Base-by-base conservation (phyloP, 2,888 invertebrate species). In the Coenonympha arcania region DNA sequence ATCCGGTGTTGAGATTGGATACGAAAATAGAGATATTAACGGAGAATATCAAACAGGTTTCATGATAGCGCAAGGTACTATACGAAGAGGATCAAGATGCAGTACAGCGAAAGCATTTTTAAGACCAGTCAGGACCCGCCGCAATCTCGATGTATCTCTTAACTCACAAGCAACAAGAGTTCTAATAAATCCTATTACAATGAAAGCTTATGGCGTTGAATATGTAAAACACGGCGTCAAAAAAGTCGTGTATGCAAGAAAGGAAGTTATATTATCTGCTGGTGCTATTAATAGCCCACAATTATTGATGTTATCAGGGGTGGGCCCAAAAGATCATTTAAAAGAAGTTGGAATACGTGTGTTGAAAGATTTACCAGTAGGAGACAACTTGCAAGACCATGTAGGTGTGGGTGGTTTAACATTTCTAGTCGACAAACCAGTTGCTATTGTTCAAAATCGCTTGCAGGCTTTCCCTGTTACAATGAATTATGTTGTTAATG, bases 241-340 rank as follows among this genome's bases (percentile, higher is more conserved):
- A 49, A 90, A 91, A 64, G 82, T 90, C 0, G 91, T 93, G 0
- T 82, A 89, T 52, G 95, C 95, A 0, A 89, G 89, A 45, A 93
- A 93, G 63, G 95, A 95, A 75, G 90, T 98, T 0, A 93, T 98
- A 40, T 70, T 98, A 30, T 92, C 95, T 8, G 96, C 95, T 0
- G 98, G 98, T 0, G 91, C 97, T 0, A 94, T 98, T 20, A 97
- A 97, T 69, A 92, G 93, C 8, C 95, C 98, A 0, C 97, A 98
- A 69, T 80, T 98, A 44, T 80, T 98, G 53, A 95, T 97, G 95
- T 77, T 98, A 0, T 96, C 96, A 0, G 97, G 97, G 0, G 87
- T 95, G 44, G 93, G 93, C 0, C 93, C 94, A 0, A 84, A 87
- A 46, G 79, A 90, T 9, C 94, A 95, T 62, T 80, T 95, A 8